These are phyloP conservation scores for Diceros bicornis DNA, from an alignment of 2,797 vertebrate species.

Conservation along the genomic window DNA sequence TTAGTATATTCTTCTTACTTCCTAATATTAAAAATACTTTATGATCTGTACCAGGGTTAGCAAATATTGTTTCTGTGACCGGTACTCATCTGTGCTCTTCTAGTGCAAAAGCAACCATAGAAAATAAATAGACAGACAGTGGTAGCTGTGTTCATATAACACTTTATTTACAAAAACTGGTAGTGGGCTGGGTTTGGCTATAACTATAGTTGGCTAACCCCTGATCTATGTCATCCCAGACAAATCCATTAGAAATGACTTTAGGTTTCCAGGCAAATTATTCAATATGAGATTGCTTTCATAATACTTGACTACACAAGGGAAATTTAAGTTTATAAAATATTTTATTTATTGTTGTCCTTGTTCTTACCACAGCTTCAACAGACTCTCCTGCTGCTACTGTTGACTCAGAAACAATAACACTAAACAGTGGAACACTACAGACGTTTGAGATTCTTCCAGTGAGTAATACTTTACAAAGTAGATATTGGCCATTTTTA, in stretches of 20 bases:
- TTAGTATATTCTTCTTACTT: conserved; percentile 31
- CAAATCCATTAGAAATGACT: conserved; percentile 46
- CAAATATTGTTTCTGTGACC: background rate
- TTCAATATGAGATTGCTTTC: background rate
- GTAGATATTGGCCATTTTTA: conserved; percentile 19
- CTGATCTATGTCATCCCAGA: background rate
- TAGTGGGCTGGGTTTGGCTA: background rate
- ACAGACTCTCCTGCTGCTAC: conserved; percentile 91
- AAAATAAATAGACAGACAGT: background rate
- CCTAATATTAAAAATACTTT: conserved; percentile 7
- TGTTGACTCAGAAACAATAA: conserved; percentile 95
- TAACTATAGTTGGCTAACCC: background rate
- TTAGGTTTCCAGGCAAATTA: conserved; percentile 56
- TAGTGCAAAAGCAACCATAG: background rate
- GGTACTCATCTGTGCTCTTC: background rate
- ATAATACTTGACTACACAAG: background rate
- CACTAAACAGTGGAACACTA: conserved; percentile 95
- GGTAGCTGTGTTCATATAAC: background rate
- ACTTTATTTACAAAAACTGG: conserved; percentile 3
- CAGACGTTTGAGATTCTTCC: conserved; percentile 99
- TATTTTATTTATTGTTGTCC: conserved; percentile 58
- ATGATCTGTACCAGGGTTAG: background rate
- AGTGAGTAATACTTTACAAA: conserved; percentile 90
- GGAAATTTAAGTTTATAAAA: conserved; percentile 34
- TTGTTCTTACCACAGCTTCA: conserved; percentile 87